Evolutionary conservation across 2,888 invertebrate species (phyloP).

Genomic region (Ligdia adustata): DNA sequence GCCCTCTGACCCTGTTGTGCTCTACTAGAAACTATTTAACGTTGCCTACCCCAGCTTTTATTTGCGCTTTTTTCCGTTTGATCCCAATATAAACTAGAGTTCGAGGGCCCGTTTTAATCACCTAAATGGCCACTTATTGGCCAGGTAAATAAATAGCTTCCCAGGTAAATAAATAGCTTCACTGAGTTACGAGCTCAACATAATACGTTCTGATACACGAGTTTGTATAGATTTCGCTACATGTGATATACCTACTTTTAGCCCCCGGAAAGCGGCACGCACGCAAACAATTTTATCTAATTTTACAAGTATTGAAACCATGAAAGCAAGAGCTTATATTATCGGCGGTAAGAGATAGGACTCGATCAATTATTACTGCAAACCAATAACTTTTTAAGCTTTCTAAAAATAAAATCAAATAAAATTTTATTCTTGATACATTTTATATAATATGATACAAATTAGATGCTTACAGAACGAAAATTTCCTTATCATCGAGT

Average conservation of each 20-base stretch:
- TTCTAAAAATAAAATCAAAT: too few relatives aligned
- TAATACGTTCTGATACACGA: too few relatives aligned
- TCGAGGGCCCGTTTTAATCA: constrained; percentile 27
- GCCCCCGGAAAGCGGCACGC: constrained; percentile 30
- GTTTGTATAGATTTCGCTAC: too few relatives aligned
- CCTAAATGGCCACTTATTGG: constrained; percentile 21
- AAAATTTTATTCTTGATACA: too few relatives aligned
- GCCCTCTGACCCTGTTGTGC: constrained; percentile 11
- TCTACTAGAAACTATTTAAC: constrained; percentile 35
- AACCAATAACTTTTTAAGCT: too few relatives aligned
- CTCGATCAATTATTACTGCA: constrained; percentile 17
- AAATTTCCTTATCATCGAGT: too few relatives aligned
- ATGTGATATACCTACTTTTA: too few relatives aligned
- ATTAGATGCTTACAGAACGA: too few relatives aligned
- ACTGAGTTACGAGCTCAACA: constrained; percentile 23
- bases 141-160: too few relatives aligned
- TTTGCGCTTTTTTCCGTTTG: constrained; percentile 29
- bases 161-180: constrained; percentile 24
- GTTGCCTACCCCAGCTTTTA: constrained; percentile 29
- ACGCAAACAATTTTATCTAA: constrained; percentile 47
- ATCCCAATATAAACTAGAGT: constrained; percentile 32
- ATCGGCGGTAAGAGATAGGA: constrained; percentile 23
- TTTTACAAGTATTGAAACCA: constrained; percentile 30
- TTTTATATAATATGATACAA: too few relatives aligned
- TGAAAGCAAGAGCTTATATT: constrained; percentile 32